Evolutionary conservation across 1,140 invertebrate species (phyloP).

Genomic region (Drosophila biarmipes): DNA sequence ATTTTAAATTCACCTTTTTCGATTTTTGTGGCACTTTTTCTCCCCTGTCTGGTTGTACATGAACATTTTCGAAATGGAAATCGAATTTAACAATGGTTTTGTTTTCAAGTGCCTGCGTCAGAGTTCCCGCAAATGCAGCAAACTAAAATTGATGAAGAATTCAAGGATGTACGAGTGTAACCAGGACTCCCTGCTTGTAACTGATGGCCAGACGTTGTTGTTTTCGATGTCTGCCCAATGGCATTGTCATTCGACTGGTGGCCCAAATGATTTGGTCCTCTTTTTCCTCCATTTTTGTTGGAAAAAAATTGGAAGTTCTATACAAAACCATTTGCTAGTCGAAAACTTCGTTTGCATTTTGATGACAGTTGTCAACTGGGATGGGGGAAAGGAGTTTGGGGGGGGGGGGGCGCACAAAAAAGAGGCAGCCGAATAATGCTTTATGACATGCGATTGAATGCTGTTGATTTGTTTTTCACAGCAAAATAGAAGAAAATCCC

Average conservation of each 20-base stretch:
- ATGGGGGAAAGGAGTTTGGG: neutral
- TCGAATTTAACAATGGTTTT: slow-evolving; percentile 44
- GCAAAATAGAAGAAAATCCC: slow-evolving; percentile 16
- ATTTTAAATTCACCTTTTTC: neutral
- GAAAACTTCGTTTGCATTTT: slow-evolving; percentile 80
- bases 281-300: slow-evolving; percentile 4
- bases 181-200: slow-evolving; percentile 55
- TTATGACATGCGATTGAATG: slow-evolving; percentile 81
- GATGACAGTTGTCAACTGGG: slow-evolving; percentile 64
- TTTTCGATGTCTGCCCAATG: slow-evolving; percentile 42
- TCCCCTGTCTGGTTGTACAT: neutral
- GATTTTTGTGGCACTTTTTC: neutral
- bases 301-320: slow-evolving; percentile 46
- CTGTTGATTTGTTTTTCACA: slow-evolving; percentile 67
- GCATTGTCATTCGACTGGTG: slow-evolving; percentile 49
- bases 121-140: slow-evolving; percentile 53
- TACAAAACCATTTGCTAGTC: slow-evolving; percentile 63
- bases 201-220: slow-evolving; percentile 74
- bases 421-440: slow-evolving; percentile 55
- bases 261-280: slow-evolving; percentile 22
- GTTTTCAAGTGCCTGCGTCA: slow-evolving; percentile 71
- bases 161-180: slow-evolving; percentile 52
- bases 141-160: slow-evolving; percentile 78
- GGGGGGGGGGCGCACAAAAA: slow-evolving; percentile 14
- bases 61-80: slow-evolving; percentile 44